Base-by-base conservation (phyloP, 2,888 invertebrate species). In the Dichetophora obliterata region DNA sequence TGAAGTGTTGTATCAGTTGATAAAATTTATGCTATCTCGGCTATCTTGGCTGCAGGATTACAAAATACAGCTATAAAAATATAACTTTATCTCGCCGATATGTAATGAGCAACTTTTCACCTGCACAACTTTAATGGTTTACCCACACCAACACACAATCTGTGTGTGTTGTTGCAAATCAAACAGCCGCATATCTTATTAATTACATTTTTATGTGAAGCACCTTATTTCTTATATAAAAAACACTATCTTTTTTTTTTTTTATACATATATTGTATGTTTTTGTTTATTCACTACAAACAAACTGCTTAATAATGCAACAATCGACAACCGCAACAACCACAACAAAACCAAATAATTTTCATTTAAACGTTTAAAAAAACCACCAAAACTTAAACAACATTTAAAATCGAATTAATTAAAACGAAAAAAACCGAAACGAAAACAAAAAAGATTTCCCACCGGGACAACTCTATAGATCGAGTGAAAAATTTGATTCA, bases 381-480 rank as follows among this genome's bases (percentile, higher is more conserved):
- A 74, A 68, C 43, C 27, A 27, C 68, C 48, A 48, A 22, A 19
- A 4, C 2, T 22, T 24, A 8, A 19, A 68, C 24, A 24, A 50
- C 65, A 68, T 76, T 57, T 31, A 77, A 75, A 75, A 78, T 43
- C 14, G 11, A 43, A 43, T 11, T 11, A 71, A 65, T 59, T 24
- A 59, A 63, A 70, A 75, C 24, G 48, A 65, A 24, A 57, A 11
- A 22, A 27, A 14, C 61, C 50, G 34, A 69, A 65, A 61, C 31
- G 24, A 68, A 69, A 48, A 54, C 65, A 50, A 66, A 79, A 85
- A 87, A 89, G 89, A 90, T 84, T 87, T 85, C 80, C 88, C 86
- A 85, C 87, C 89, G 82, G 92, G 91, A 88, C 91, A 91, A 88
- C 92, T 92, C 90, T 92, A 91, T 91, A 91, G 92, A 91, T 91